Percentiles rank a stretch among this genome's conserved stretches.
phyloP scores from a whole-genome alignment of 2,113 vertebrate genomes.

The Himantopus leucocephalus region DNA sequence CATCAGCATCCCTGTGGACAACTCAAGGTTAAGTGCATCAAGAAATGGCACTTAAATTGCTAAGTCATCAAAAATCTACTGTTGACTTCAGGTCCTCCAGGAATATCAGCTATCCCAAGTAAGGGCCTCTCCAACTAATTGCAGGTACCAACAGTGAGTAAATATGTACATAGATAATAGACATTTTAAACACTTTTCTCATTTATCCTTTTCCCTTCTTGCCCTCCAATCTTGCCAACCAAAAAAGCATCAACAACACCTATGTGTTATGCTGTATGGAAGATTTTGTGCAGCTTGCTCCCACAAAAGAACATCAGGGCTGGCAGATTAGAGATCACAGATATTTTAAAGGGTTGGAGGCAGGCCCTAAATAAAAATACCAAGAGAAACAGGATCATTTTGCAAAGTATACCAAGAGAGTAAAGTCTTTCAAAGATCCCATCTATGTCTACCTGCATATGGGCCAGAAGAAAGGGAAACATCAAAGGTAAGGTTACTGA shows the following conservation, averaged over 20 bases:
- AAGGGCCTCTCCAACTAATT: background rate
- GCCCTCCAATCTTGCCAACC: background rate
- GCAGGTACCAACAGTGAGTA: background rate
- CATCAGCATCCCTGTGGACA: background rate
- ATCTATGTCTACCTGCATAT: background rate
- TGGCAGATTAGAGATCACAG: background rate
- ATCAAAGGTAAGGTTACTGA: background rate
- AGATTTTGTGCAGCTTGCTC: background rate
- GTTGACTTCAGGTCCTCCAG: background rate
- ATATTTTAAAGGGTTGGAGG: background rate
- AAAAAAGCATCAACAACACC: background rate
- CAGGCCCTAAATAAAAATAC: background rate
- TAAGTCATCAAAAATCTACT: background rate
- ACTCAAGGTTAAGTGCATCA: background rate
- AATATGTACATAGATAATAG: background rate
- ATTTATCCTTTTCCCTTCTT: background rate
- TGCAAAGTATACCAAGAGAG: background rate
- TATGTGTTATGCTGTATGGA: rapidly evolving
- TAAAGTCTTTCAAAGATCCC: background rate
- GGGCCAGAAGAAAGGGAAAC: background rate
- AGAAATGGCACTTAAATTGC: background rate
- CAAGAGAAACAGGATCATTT: background rate
- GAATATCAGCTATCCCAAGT: background rate
- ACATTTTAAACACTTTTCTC: background rate
- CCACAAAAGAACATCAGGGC: background rate